Evolutionary conservation across 1,140 invertebrate genomes (phyloP).

Genomic region (Dufourea novaeangliae): DNA sequence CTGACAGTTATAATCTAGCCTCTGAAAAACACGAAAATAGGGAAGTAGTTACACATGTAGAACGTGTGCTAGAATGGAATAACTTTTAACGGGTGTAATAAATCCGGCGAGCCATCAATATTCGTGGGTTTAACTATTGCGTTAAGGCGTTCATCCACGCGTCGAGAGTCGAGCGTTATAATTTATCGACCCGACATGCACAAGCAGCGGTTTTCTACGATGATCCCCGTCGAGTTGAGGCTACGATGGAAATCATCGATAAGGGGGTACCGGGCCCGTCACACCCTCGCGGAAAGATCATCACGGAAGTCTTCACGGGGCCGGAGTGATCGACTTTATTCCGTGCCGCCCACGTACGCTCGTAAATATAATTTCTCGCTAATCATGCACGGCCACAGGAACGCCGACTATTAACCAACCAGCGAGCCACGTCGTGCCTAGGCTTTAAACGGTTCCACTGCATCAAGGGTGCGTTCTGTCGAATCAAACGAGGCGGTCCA

Average conservation of each 20-base stretch:
- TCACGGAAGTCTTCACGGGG: slow-evolving; percentile 44
- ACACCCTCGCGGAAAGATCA: slow-evolving; percentile 49
- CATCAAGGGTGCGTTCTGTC: slow-evolving; percentile 30
- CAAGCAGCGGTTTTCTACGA: neutral
- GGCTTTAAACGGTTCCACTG: slow-evolving; percentile 25
- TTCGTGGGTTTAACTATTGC: slow-evolving; percentile 1
- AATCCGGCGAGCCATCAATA: slow-evolving; percentile 25
- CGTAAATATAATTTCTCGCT: slow-evolving; percentile 57
- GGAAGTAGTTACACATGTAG: too few species aligned
- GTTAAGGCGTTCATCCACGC: slow-evolving; percentile 25
- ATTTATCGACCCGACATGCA: slow-evolving; percentile 21
- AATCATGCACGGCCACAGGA: slow-evolving; percentile 47
- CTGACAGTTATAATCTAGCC: too few species aligned
- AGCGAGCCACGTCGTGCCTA: slow-evolving; percentile 18
- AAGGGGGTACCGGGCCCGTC: slow-evolving; percentile 12
- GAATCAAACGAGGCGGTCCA: neutral
- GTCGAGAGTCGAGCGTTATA: slow-evolving; percentile 23
- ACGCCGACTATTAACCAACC: slow-evolving; percentile 50
- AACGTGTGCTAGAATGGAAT: neutral
- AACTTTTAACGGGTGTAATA: neutral
- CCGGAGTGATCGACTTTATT: slow-evolving; percentile 47
- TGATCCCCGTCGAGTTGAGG: slow-evolving; percentile 4
- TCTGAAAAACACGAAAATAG: too few species aligned
- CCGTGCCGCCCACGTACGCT: slow-evolving; percentile 27
- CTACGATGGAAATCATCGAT: slow-evolving; percentile 43